Evolutionary conservation across 1,140 invertebrate species (phyloP).

Genomic region (Lineus longissimus): DNA sequence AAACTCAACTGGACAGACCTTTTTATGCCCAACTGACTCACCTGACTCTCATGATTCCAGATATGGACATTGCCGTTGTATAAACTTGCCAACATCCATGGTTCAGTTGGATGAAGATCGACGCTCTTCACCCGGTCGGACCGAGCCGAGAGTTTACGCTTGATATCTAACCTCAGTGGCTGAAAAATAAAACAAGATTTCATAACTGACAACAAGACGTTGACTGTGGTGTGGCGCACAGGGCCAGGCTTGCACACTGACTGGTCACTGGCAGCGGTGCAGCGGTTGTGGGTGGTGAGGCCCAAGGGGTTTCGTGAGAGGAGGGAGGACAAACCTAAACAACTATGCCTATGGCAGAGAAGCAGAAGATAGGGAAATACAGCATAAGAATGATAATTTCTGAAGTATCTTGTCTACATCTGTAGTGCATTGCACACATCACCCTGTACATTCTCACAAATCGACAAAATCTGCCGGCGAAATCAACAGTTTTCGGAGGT

Average conservation of each 20-base stretch:
- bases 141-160: conserved; percentile 91
- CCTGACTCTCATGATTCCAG: conserved; percentile 96
- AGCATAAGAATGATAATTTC: too few relatives aligned
- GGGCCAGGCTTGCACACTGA: not conserved
- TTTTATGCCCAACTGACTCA: conserved; percentile 11
- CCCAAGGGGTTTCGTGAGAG: not conserved
- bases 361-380: not conserved
- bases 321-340: not conserved
- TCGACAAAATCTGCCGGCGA: too few relatives aligned
- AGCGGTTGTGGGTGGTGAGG: not conserved
- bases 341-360: not conserved
- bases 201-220: not conserved
- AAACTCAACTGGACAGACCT: too few relatives aligned
- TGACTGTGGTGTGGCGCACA: not conserved
- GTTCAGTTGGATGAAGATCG: conserved; percentile 94
- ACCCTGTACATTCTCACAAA: too few relatives aligned
- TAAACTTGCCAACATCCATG: conserved; percentile 96
- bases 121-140: conserved; percentile 98
- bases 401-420: too few relatives aligned
- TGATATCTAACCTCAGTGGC: conserved; percentile 96
- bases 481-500: not conserved
- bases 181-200: conserved; percentile 24
- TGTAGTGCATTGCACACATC: too few relatives aligned
- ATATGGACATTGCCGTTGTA: conserved; percentile 99
- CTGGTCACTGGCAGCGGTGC: not conserved